phyloP scores from a whole-genome alignment of 2,113 vertebrate genomes.

The Talpa occidentalis region DNA sequence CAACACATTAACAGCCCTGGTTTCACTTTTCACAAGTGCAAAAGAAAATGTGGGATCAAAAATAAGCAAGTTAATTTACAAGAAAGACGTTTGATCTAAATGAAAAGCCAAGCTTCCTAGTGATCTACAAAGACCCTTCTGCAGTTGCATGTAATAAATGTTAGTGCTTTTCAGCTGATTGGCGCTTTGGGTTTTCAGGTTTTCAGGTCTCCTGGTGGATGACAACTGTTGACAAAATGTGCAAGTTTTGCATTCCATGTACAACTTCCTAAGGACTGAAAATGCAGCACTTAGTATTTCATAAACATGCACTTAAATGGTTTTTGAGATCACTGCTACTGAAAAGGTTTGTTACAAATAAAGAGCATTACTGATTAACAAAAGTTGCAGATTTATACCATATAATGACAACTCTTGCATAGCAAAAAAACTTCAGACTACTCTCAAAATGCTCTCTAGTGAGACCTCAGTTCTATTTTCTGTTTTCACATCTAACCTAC shows the following conservation, averaged over 20 bases:
- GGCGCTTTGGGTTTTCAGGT: background rate
- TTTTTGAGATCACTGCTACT: background rate
- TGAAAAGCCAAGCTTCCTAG: background rate
- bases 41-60: background rate
- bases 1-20: background rate
- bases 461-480: background rate
- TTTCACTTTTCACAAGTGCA: background rate
- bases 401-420: background rate
- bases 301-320: background rate
- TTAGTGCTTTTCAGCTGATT: background rate
- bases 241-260: background rate
- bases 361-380: background rate
- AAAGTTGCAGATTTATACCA: background rate
- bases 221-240: background rate
- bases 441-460: background rate
- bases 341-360: background rate
- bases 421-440: background rate
- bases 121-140: background rate
- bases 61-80: background rate
- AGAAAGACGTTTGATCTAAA: background rate
- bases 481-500: background rate
- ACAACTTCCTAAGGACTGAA: background rate
- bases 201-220: background rate
- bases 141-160: background rate
- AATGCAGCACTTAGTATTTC: background rate